Evolutionary conservation across 2,888 invertebrate genomes (phyloP), one percentile per base, ranked within the genome.

Genomic region (Tetramorium bicarinatum): DNA sequence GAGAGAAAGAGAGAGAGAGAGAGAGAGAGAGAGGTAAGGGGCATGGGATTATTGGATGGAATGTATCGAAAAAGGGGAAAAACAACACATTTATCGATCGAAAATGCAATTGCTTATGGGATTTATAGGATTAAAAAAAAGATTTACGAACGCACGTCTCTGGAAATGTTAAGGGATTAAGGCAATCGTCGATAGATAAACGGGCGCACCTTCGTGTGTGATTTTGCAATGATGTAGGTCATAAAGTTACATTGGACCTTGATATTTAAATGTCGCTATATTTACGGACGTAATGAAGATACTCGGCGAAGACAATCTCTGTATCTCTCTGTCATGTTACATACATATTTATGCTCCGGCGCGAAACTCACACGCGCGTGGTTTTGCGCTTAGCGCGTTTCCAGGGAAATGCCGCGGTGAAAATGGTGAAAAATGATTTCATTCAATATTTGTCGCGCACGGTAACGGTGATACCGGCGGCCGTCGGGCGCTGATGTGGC

Each of bases 71-170:
- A 71, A 75, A 64, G 67, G 41, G 9, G 18, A 61, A 79, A 87
- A 88, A 82, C 79, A 86, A 85, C 80, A 81, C 76, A 76, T 29
- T 85, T 85, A 90, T 90, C 89, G 87, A 90, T 90, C 88, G 85
- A 75, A 82, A 86, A 84, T 82, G 83, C 83, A 84, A 80, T 89
- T 83, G 66, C 82, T 29, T 47, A 11, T 15, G 7, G 44, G 83
- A 79, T 85, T 85, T 83, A 71, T 72, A 59, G 59, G 59, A 15
- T 52, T 41, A 25, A 44, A n/a, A 34, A 34, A 29, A 29, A 18
- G 80, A 72, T 47, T 56, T 59, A 15, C 59, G 54, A 34, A 44
- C 29, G 54, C 41, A 15, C 49, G 18, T 41, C 8, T 21, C 38
- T 38, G 49, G 49, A 15, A 62, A 21, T 34, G 47, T 34, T 74